Evolutionary conservation across 2,888 invertebrate species (phyloP).

Genomic region (Julus scandinavius): DNA sequence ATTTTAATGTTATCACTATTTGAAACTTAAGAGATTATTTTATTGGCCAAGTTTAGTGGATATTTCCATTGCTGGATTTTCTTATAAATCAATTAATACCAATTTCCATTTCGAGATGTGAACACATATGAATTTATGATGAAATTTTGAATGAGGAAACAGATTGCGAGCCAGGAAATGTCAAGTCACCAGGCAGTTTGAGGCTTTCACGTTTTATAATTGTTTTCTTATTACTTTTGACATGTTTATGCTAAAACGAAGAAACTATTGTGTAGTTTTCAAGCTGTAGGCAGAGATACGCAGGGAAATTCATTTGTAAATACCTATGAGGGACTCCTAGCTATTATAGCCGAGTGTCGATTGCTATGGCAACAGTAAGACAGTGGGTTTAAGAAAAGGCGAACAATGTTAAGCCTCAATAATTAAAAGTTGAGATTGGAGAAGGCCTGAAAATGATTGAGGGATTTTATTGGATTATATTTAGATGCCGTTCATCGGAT

Average conservation of each 20-base stretch:
- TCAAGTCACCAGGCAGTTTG: neutral
- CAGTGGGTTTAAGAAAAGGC: neutral
- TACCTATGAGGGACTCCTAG: neutral
- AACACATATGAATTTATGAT: neutral
- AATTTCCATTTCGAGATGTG: neutral
- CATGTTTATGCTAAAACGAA: neutral
- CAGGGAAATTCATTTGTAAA: neutral
- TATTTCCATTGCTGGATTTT: no score
- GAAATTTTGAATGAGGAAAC: neutral
- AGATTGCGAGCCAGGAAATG: neutral
- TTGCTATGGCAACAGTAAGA: slow-evolving; percentile 1
- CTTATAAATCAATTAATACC: no score
- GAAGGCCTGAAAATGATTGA: slow-evolving; percentile 27
- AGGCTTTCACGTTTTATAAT: neutral
- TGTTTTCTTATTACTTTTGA: neutral
- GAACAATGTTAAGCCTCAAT: neutral
- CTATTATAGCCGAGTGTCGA: neutral
- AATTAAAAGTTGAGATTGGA: slow-evolving; percentile 38
- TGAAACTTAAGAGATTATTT: no score
- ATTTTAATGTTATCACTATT: no score
- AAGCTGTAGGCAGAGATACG: neutral
- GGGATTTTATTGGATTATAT: slow-evolving; percentile 38
- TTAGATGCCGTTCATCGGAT: neutral
- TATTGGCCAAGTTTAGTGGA: neutral
- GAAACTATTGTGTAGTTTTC: neutral